Percentiles rank a stretch among this genome's conserved stretches.
Evolutionary conservation across 2,113 vertebrate species (phyloP).

Genomic region (Acinonyx jubatus): DNA sequence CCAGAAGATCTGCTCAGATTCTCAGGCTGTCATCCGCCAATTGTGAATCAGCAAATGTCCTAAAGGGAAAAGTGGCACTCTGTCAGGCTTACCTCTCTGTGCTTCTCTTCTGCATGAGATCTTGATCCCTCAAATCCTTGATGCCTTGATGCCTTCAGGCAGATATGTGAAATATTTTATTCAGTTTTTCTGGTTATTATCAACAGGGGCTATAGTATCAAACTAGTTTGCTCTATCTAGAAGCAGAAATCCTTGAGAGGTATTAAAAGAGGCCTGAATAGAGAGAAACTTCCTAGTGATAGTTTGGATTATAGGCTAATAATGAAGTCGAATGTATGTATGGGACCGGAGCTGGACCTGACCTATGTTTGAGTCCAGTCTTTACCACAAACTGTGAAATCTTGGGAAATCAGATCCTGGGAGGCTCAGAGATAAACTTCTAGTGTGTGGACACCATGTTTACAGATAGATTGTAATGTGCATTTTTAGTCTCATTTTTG

Average conservation of each 20-base stretch:
- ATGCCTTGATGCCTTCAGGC: neutral
- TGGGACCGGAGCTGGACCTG: neutral
- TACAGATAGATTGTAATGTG: neutral
- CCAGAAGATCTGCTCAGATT: neutral
- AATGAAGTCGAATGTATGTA: neutral
- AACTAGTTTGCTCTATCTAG: neutral
- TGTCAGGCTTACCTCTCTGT: neutral
- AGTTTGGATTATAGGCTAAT: neutral
- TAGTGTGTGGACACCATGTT: neutral
- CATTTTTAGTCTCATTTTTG: neutral
- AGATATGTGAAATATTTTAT: conserved; percentile 1
- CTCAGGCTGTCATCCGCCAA: neutral
- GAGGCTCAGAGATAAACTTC: neutral
- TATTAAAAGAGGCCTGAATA: neutral
- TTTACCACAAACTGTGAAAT: neutral
- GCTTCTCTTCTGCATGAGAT: neutral
- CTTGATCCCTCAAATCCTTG: neutral
- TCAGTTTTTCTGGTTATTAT: neutral
- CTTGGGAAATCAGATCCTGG: neutral
- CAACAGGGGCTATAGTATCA: neutral
- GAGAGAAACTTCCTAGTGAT: neutral
- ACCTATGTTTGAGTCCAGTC: neutral
- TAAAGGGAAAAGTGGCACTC: neutral
- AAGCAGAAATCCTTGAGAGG: conserved; percentile 19
- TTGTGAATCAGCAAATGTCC: neutral